Base-by-base conservation (phyloP, 2,888 invertebrate species). In the Leptinotarsa rubiginosa region DNA sequence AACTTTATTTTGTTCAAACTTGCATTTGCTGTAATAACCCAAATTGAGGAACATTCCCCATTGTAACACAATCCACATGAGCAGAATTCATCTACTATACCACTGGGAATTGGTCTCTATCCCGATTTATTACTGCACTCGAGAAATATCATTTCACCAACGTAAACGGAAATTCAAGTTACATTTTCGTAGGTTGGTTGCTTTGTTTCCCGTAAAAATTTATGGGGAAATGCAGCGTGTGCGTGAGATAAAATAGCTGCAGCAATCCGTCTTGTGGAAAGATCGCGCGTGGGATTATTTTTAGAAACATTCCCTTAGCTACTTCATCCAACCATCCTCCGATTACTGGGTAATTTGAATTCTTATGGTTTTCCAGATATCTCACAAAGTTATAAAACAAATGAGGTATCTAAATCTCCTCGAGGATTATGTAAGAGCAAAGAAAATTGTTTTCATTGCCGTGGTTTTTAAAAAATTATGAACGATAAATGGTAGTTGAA, bases 231-330 rank as follows among this genome's bases (percentile, higher is more conserved):
- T 62, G 56, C 56, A 56, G 20, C 12, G 12, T 56, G 20, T 56
- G 62, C 62, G 62, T 62, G 62, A 62, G 62, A 62, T 62, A 31
- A 31, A 62, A 25, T 62, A 31, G 62, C 62, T 62, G 62, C 62
- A 62, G 62, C 62, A 25, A 62, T 62, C 25, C 62, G 31, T 62
- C 62, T 62, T 31, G 62, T 31, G 16, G 10, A 25, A 62, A 62
- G 62, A 62, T 62, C 62, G 13, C 25, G 18, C 7, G 31, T 13
- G 15, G 62, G 62, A 62, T 62, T 62, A 62, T 62, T 62, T 62
- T 62, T 62, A 62, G 62, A 62, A 62, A 62, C 16, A 62, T 62
- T 62, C 31, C 62, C 62, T 62, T 31, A 25, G 62, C 62, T 62
- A 62, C 62, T 16, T 16, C 62, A 15, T 31, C 62, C 31, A 13